A percentile compares a stretch with the other conserved stretches of the same genome.
These are phyloP conservation scores for Oscheius sp. DNA, from an alignment of 2,888 invertebrate genomes.

Conservation along the genomic window DNA sequence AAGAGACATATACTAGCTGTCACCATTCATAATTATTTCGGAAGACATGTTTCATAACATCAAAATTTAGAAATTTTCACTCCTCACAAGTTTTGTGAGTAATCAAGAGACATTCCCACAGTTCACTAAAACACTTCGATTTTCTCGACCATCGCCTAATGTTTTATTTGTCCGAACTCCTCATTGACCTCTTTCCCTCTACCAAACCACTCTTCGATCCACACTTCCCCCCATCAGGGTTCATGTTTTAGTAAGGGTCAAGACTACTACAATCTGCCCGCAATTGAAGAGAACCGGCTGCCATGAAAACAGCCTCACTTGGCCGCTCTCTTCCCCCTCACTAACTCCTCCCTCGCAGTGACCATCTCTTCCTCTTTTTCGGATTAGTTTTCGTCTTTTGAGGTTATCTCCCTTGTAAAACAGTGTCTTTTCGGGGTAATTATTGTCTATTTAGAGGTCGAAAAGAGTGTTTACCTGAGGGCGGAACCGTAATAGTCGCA, in stretches of 20 bases:
- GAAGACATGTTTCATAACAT: too few species aligned
- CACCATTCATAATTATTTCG: too few species aligned
- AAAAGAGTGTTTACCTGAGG: conserved; percentile 14
- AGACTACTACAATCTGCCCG: neutral
- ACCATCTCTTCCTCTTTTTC: neutral
- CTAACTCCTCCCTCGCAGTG: neutral
- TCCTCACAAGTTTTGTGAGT: too few species aligned
- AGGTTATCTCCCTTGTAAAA: neutral
- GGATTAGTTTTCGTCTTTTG: neutral
- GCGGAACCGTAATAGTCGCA: conserved; percentile 1
- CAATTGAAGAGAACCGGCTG: conserved; percentile 19
- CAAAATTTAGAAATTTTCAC: too few species aligned
- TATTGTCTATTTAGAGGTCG: conserved; percentile 9
- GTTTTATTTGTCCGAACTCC: neutral
- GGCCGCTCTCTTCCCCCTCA: neutral
- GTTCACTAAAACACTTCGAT: too few species aligned
- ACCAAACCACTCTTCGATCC: neutral
- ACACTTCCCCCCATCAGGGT: conserved; percentile 4
- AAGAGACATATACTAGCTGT: too few species aligned
- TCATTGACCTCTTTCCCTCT: conserved; percentile 3
- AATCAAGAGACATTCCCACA: too few species aligned
- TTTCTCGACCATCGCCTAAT: too few species aligned
- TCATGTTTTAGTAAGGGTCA: conserved; percentile 1
- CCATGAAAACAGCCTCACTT: conserved; percentile 23
- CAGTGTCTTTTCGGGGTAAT: neutral